phyloP scores from a whole-genome alignment of 2,888 invertebrate genomes.

The Teleogryllus oceanicus region DNA sequence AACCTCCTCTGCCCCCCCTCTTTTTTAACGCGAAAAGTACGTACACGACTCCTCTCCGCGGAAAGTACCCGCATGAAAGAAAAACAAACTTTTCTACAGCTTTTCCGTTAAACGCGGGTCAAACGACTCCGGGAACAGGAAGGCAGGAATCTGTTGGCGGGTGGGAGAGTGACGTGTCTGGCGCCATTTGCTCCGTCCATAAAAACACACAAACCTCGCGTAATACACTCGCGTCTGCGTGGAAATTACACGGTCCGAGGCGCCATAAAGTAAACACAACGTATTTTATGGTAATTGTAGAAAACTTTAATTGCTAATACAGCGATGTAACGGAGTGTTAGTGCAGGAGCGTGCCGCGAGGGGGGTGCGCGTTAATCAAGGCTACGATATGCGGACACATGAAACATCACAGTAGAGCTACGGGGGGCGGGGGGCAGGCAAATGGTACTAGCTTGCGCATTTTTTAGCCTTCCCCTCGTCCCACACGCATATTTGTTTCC shows the following conservation, averaged over 20 bases:
- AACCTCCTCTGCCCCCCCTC: too few species aligned
- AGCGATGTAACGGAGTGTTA: not conserved
- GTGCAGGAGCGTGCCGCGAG: not conserved
- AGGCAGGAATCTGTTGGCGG: too few species aligned
- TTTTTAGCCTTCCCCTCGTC: not conserved
- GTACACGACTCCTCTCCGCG: too few species aligned
- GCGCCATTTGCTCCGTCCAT: slow-evolving; percentile 6
- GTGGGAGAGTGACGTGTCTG: too few species aligned
- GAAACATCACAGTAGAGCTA: not conserved
- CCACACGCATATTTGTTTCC: not conserved
- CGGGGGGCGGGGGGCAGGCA: not conserved
- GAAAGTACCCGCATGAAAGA: too few species aligned
- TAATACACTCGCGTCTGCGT: not conserved
- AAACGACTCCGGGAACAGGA: too few species aligned
- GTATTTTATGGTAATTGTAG: slow-evolving; percentile 18
- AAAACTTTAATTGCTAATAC: not conserved
- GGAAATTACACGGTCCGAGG: not conserved
- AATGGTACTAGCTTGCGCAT: not conserved
- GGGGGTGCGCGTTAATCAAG: not conserved
- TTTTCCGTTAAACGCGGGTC: too few species aligned
- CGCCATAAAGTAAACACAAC: not conserved
- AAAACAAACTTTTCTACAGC: too few species aligned
- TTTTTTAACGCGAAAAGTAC: too few species aligned
- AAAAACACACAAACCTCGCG: not conserved
- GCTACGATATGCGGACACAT: slow-evolving; percentile 18